Evolutionary conservation across 1,140 invertebrate species (phyloP).

Genomic region (Cyclargus thomasi): DNA sequence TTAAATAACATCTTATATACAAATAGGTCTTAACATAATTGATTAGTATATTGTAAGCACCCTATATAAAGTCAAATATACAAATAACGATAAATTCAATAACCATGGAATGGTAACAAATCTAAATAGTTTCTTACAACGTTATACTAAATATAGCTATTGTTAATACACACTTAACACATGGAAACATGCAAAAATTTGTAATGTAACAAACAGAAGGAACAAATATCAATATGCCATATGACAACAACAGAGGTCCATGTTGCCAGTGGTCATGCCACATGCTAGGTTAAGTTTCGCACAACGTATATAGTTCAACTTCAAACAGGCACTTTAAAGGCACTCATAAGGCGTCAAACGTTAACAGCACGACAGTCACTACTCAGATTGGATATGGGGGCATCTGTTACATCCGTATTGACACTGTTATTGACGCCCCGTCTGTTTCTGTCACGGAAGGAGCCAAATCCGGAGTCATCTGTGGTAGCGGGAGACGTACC

Average conservation of each 20-base stretch:
- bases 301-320: constrained; percentile 30
- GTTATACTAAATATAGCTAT: constrained; percentile 13
- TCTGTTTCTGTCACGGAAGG: constrained; percentile 47
- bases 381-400: constrained; percentile 30
- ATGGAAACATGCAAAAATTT: constrained; percentile 43
- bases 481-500: constrained; percentile 65
- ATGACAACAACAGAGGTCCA: constrained; percentile 22
- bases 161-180: constrained; percentile 30
- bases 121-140: constrained; percentile 7
- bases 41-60: neutral
- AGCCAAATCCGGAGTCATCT: constrained; percentile 59
- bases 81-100: constrained; percentile 11
- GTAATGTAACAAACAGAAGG: constrained; percentile 34
- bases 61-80: neutral
- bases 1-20: constrained; percentile 18
- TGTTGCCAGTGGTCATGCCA: constrained; percentile 42
- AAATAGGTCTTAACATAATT: neutral
- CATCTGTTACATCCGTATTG: constrained; percentile 29
- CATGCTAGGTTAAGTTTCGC: constrained; percentile 46
- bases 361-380: constrained; percentile 34
- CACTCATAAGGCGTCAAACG: constrained; percentile 29
- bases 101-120: neutral
- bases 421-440: constrained; percentile 23
- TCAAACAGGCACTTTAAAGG: constrained; percentile 31
- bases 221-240: constrained; percentile 32